Percentiles rank a stretch among this genome's conserved stretches.
Evolutionary conservation across 2,888 invertebrate genomes (phyloP).

Genomic region (Ferrisia virgata): DNA sequence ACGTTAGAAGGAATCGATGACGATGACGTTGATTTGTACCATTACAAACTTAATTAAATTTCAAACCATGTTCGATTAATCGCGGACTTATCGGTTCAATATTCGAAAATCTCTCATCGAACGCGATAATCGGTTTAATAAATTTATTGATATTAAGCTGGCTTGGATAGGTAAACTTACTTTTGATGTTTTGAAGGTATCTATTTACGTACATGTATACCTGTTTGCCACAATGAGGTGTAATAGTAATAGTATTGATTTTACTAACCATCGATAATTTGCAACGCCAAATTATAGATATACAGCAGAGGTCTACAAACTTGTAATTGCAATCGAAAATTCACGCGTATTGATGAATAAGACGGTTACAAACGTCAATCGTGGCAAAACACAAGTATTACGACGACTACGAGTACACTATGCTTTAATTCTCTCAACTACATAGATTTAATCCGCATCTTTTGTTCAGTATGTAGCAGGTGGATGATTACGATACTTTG

Average conservation of each 20-base stretch:
- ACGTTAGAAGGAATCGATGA: background rate
- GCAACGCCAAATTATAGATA: background rate
- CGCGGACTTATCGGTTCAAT: slow-evolving; percentile 6
- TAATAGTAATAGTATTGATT: background rate
- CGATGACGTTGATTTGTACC: slow-evolving; percentile 1
- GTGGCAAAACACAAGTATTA: no score
- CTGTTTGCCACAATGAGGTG: background rate
- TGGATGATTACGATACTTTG: no score
- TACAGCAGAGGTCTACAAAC: background rate
- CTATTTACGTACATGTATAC: background rate
- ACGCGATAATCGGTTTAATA: background rate
- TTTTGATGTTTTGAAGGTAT: no score
- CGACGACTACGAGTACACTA: background rate
- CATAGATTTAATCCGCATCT: background rate
- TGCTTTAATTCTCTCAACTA: background rate
- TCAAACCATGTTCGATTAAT: background rate
- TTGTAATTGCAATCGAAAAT: background rate
- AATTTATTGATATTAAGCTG: background rate
- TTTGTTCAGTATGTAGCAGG: background rate
- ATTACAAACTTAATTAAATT: slow-evolving; percentile 28
- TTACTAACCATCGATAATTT: background rate
- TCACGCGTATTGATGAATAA: background rate
- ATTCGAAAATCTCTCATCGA: background rate
- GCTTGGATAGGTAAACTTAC: no score
- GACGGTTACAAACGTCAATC: no score